Evolutionary conservation across 2,797 vertebrate species (phyloP).

Genomic region (Mus spretus): DNA sequence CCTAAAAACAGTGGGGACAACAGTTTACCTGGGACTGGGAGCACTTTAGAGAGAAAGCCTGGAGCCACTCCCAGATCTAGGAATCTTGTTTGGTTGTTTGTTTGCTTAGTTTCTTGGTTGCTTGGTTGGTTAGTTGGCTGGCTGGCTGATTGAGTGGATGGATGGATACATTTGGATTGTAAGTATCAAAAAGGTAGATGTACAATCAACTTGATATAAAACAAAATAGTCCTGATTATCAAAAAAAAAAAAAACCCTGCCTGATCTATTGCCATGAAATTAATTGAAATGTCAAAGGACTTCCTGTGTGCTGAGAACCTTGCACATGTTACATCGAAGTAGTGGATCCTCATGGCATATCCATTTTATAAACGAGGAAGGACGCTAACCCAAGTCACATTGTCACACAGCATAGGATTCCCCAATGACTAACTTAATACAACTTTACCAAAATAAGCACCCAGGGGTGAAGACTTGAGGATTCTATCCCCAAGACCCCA

Average conservation of each 20-base stretch:
- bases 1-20: neutral
- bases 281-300: slow-evolving; percentile 21
- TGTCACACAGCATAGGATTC: neutral
- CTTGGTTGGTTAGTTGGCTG: neutral
- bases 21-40: neutral
- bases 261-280: neutral
- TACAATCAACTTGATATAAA: neutral
- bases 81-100: neutral
- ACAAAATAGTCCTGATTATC: neutral
- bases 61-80: neutral
- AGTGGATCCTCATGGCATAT: neutral
- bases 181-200: neutral
- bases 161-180: neutral
- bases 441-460: neutral
- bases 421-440: neutral
- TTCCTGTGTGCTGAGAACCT: neutral
- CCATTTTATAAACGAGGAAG: neutral
- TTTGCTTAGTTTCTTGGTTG: neutral
- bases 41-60: neutral
- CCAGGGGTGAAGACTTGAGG: rapidly evolving
- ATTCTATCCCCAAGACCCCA: neutral
- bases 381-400: neutral
- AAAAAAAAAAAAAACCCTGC: neutral
- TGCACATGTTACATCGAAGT: rapidly evolving
- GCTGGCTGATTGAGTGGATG: neutral